Evolutionary conservation across 2,888 invertebrate species (phyloP).

Genomic region (Trisateles emortualis): DNA sequence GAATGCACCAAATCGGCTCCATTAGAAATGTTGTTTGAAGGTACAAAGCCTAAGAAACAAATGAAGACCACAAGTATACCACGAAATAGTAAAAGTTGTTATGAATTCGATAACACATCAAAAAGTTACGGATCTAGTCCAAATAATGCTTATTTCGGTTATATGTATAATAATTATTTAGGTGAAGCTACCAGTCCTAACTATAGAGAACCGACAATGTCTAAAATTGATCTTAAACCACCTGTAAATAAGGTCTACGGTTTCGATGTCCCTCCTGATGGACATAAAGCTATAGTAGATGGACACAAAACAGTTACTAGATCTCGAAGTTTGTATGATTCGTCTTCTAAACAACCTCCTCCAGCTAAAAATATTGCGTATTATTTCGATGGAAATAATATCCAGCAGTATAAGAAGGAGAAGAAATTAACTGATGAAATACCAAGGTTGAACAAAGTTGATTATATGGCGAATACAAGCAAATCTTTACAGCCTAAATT

Average conservation of each 20-base stretch:
- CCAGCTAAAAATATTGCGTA: slow-evolving; percentile 83
- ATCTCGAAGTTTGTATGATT: slow-evolving; percentile 80
- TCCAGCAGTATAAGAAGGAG: slow-evolving; percentile 73
- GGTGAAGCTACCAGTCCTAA: slow-evolving; percentile 64
- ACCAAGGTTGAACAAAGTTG: slow-evolving; percentile 85
- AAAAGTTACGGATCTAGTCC: slow-evolving; percentile 89
- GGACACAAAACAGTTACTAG: slow-evolving; percentile 81
- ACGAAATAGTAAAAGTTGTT: slow-evolving; percentile 80
- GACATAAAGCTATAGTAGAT: slow-evolving; percentile 67
- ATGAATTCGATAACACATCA: slow-evolving; percentile 84
- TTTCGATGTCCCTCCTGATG: slow-evolving; percentile 72
- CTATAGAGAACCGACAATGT: slow-evolving; percentile 52
- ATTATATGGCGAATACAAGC: slow-evolving; percentile 83
- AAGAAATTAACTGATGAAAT: slow-evolving; percentile 85
- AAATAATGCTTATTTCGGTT: slow-evolving; percentile 85
- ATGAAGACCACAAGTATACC: slow-evolving; percentile 69
- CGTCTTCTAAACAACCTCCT: slow-evolving; percentile 70
- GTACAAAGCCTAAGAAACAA: slow-evolving; percentile 78
- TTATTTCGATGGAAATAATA: slow-evolving; percentile 81
- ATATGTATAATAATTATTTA: slow-evolving; percentile 84
- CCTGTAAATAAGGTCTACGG: slow-evolving; percentile 71
- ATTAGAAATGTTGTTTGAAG: slow-evolving; percentile 90
- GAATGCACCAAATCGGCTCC: slow-evolving; percentile 93
- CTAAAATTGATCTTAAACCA: slow-evolving; percentile 54
- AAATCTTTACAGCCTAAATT: slow-evolving; percentile 81